phyloP scores from a whole-genome alignment of 2,888 invertebrate species.

The Aquatica leii region DNA sequence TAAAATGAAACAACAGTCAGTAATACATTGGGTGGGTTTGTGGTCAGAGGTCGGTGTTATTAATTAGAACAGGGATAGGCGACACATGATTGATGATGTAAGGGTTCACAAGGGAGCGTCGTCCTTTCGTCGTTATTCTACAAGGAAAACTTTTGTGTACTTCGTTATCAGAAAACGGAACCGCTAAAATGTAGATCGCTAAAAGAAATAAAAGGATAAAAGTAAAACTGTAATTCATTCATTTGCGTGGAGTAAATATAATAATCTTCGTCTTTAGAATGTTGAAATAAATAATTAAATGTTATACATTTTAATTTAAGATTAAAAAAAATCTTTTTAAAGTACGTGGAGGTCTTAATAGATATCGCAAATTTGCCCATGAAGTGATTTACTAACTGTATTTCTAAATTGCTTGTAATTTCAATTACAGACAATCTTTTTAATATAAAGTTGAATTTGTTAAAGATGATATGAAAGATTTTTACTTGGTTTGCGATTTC shows the following conservation, averaged over 20 bases:
- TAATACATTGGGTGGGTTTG: constrained; percentile 27
- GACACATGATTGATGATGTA: constrained; percentile 38
- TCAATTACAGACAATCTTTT: constrained; percentile 23
- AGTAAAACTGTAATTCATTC: too few species aligned
- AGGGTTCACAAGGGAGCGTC: constrained; percentile 29
- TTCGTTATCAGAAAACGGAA: constrained; percentile 2
- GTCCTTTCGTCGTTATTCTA: constrained; percentile 25
- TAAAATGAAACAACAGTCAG: constrained; percentile 28
- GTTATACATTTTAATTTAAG: too few species aligned
- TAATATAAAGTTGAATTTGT: constrained; percentile 8
- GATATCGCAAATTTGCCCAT: constrained; percentile 21
- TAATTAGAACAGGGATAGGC: constrained; percentile 37
- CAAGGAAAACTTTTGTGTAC: constrained; percentile 15
- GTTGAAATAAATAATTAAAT: too few species aligned
- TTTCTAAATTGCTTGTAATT: constrained; percentile 26
- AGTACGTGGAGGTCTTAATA: constrained; percentile 23
- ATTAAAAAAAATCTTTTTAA: constrained; percentile 14
- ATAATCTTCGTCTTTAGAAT: too few species aligned
- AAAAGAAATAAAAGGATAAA: too few species aligned
- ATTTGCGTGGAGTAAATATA: too few species aligned
- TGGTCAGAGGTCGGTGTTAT: constrained; percentile 33
- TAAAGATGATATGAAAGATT: not conserved
- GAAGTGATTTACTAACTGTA: constrained; percentile 7
- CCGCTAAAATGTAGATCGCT: constrained; percentile 1
- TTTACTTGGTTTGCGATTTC: not conserved